Conservation (phyloP, 1,140 invertebrate genomes). For the Manduca sexta region DNA sequence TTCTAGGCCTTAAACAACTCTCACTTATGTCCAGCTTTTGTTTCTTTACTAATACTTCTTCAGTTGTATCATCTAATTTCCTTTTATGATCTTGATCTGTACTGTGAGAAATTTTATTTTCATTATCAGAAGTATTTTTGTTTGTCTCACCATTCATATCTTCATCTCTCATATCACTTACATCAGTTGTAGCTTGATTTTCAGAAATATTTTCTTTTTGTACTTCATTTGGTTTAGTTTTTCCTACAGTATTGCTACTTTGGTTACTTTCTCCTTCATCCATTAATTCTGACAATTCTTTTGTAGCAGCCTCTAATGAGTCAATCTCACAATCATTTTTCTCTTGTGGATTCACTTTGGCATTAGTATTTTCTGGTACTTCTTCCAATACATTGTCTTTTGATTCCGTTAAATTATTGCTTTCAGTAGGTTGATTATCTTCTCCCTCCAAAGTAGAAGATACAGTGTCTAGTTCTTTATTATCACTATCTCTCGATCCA, state of each 20-base stretch:
- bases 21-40: conserved; percentile 22
- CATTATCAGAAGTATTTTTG: background rate
- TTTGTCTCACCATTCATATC: background rate
- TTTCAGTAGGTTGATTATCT: no score
- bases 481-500: no score
- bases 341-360: background rate
- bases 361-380: background rate
- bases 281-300: conserved; percentile 2
- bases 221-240: background rate
- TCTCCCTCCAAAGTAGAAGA: no score
- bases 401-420: background rate
- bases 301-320: conserved; percentile 4
- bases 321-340: background rate
- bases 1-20: conserved; percentile 37
- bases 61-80: conserved; percentile 35
- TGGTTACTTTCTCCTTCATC: background rate
- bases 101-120: background rate
- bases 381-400: background rate
- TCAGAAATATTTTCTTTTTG: conserved; percentile 8
- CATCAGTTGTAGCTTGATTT: background rate
- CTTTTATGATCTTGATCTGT: conserved; percentile 29
- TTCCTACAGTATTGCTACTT: background rate
- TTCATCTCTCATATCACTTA: background rate
- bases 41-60: conserved; percentile 32
- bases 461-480: no score